Evolutionary conservation across 2,888 invertebrate genomes (phyloP), one percentile per base, ranked within the genome.

Genomic region (Amaurobius ferox): DNA sequence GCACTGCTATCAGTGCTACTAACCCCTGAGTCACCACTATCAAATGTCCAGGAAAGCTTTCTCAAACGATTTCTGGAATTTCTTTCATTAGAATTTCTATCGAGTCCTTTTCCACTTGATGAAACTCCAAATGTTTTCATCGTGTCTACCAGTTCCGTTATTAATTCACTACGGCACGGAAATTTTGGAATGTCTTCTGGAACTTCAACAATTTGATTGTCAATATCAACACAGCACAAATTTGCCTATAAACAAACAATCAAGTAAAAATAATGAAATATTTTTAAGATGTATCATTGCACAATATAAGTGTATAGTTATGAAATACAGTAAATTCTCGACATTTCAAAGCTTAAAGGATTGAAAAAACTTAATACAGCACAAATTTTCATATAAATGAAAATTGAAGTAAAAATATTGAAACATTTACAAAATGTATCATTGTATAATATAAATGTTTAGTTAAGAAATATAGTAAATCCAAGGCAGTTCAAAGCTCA

Each of bases 171-270:
- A 90, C 95, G 94, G 91, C 98, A 96, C 0, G 99, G 99, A 92
- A 99, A 97, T 87, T 94, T 93, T 0, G 98, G 98, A 90, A 98
- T 92, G 91, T 99, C 99, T 92, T 99, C 99, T 0, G 98, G 98
- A 89, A 97, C 93, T 91, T 98, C 98, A 89, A 98, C 95, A 90
- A 94, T 94, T 89, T 96, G 96, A 90, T 95, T 95, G 92, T 99
- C 99, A 89, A 99, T 95, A 92, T 99, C 98, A 73, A 99, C 96
- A 90, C 97, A 95, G 92, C 99, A 99, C 73, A 98, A 93, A 87
- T 96, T 96, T 11, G 97, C 97, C 93, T 97, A 94, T 0, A 90
- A 90, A 55, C 26, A 76, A 44, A 44, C 6, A n/a, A n/a, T n/a
- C n/a, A n/a, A n/a, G n/a, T n/a, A n/a, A n/a, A n/a, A n/a, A n/a